These are phyloP conservation scores for Drosophila pandora DNA, from an alignment of 1,140 invertebrate species.

Conservation along the genomic window DNA sequence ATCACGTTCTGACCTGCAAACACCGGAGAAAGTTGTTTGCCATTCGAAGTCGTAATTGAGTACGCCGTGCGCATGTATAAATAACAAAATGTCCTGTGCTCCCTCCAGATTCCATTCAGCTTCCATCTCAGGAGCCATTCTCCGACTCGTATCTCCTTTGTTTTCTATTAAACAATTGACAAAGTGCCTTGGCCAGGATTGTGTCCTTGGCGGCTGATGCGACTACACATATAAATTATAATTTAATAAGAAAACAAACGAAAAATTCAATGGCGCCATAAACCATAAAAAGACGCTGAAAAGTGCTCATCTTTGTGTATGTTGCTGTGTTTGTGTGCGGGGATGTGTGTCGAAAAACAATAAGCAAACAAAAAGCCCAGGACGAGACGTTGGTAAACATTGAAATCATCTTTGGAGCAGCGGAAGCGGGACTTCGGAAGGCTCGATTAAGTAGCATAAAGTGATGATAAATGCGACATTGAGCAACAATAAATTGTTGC, in stretches of 20 bases:
- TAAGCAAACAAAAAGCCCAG: slow-evolving; percentile 55
- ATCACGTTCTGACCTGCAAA: slow-evolving; percentile 49
- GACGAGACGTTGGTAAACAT: slow-evolving; percentile 67
- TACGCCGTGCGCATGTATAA: slow-evolving; percentile 59
- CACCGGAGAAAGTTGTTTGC: slow-evolving; percentile 50
- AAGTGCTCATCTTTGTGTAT: slow-evolving; percentile 57
- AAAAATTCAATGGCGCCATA: slow-evolving; percentile 82
- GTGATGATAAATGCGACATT: slow-evolving; percentile 82
- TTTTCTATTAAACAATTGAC: slow-evolving; percentile 77
- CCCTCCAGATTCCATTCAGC: not conserved
- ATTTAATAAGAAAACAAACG: slow-evolving; percentile 82
- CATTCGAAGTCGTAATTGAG: slow-evolving; percentile 52
- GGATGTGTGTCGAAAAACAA: slow-evolving; percentile 67
- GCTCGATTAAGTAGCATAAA: slow-evolving; percentile 81
- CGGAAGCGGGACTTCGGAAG: slow-evolving; percentile 37
- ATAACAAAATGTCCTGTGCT: slow-evolving; percentile 51
- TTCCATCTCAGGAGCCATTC: slow-evolving; percentile 13
- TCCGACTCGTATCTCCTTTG: slow-evolving; percentile 34
- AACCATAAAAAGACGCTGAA: slow-evolving; percentile 78
- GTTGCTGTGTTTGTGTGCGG: slow-evolving; percentile 19
- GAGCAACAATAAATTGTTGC: slow-evolving; percentile 78
- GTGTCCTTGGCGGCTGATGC: slow-evolving; percentile 39
- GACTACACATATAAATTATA: slow-evolving; percentile 78
- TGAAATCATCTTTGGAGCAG: slow-evolving; percentile 62
- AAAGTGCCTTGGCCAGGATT: slow-evolving; percentile 41